Evolutionary conservation across 2,113 vertebrate species (phyloP), one percentile per base, ranked within the genome.

Genomic region (Andinoacara biseriatus): DNA sequence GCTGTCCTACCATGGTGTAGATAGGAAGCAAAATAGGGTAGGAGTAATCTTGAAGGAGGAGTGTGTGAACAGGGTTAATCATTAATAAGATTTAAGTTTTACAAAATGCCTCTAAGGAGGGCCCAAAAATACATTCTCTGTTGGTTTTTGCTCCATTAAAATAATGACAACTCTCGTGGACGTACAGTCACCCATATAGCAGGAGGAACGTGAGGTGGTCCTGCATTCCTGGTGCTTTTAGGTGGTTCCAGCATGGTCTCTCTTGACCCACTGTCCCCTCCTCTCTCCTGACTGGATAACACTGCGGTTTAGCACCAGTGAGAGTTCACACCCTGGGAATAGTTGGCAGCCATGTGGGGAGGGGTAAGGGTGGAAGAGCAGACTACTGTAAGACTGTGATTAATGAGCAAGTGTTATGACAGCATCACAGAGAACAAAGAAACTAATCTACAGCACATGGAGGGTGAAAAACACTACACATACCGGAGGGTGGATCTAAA

Each of bases 381-480:
- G 74, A 85, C 84, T 86, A 85, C 87, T 91, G 91, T 92, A 89
- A 80, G 84, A 83, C 83, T 77, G 89, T 94, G 94, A 94, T 93
- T 93, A 93, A 94, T 90, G 91, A 94, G 92, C 56, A 15, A 89
- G 80, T 93, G 91, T 91, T 93, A 88, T 93, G 92, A 91, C 89
- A 92, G 91, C 82, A 78, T 69, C 29, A 63, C 82, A 22, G 80
- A 93, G 90, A 91, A 93, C 92, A 93, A 94, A 93, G 90, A 85
- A 26, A 57, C 89, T 93, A 94, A 94, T 92, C 89, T 90, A 90
- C 86, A 91, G 86, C 93, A 93, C 88, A 94, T 93, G 90, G 90
- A 90, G 84, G 61, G 62, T 74, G 87, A 90, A 87, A 89, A 92
- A 90, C 88, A 82, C 76, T 76, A 82, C 33, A 61, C 87, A 85